Percentiles rank a stretch among this genome's conserved stretches.
phyloP scores from a whole-genome alignment of 2,888 invertebrate species.

The Synergus umbraculus region DNA sequence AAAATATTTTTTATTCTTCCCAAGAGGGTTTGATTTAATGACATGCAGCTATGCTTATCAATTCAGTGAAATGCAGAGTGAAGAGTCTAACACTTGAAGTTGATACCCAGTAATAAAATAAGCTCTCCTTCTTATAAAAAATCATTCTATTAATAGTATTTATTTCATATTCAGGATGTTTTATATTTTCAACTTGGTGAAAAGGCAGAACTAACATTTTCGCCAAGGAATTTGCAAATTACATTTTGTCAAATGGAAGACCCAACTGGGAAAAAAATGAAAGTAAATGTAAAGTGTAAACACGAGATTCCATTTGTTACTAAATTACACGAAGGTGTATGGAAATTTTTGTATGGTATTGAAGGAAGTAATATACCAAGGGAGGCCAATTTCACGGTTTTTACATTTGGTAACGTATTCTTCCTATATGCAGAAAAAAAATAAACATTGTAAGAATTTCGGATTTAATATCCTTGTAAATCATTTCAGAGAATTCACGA shows the following conservation, averaged over 20 bases:
- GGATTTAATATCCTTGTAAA: background rate
- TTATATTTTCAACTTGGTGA: background rate
- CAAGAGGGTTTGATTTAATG: too few species aligned
- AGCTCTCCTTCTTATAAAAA: too few species aligned
- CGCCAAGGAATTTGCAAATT: background rate
- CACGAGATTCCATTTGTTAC: slow-evolving; percentile 58
- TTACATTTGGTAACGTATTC: slow-evolving; percentile 57
- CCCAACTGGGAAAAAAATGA: slow-evolving; percentile 60
- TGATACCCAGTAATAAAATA: too few species aligned
- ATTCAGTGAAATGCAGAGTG: too few species aligned
- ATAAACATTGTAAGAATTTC: background rate
- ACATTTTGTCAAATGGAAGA: slow-evolving; percentile 61
- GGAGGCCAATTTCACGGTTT: slow-evolving; percentile 54
- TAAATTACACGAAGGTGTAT: slow-evolving; percentile 62
- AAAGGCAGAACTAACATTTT: background rate
- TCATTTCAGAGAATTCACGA: slow-evolving; percentile 49
- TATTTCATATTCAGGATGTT: background rate
- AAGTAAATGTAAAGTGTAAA: slow-evolving; percentile 54
- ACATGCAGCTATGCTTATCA: too few species aligned
- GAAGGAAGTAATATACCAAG: slow-evolving; percentile 47
- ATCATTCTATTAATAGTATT: background rate
- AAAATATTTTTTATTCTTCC: too few species aligned
- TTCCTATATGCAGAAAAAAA: background rate
- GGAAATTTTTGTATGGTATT: slow-evolving; percentile 63
- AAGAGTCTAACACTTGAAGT: too few species aligned